phyloP scores from a whole-genome alignment of 2,797 vertebrate genomes.

The Protonibea diacanthus region DNA sequence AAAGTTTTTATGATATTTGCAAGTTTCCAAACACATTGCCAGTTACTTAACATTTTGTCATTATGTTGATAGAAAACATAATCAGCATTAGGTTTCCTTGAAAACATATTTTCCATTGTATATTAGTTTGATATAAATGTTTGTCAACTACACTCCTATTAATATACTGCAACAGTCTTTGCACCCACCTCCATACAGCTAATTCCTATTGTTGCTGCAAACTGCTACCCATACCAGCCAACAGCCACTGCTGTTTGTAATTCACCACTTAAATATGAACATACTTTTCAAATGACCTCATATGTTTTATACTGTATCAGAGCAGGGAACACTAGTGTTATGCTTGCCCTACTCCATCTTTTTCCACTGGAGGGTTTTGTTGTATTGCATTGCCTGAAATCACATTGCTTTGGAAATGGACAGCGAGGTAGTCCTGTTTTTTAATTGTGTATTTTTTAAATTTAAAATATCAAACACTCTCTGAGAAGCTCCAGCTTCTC shows the following conservation, averaged over 20 bases:
- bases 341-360: not conserved
- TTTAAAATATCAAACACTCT: not conserved
- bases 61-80: too few relatives aligned
- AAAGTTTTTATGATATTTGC: too few relatives aligned
- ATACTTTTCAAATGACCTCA: not conserved
- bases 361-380: conserved; percentile 3
- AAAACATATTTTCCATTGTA: too few relatives aligned
- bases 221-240: conserved; percentile 1
- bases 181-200: not conserved
- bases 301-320: not conserved
- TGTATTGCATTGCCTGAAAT: conserved; percentile 4
- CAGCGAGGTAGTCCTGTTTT: not conserved
- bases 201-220: not conserved
- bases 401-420: not conserved
- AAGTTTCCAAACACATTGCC: too few relatives aligned
- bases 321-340: not conserved
- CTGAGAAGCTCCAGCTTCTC: not conserved
- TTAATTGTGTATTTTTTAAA: too few relatives aligned
- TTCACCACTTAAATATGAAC: not conserved
- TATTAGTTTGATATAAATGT: not conserved
- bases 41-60: too few relatives aligned
- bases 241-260: conserved; percentile 1
- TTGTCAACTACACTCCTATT: not conserved
- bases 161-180: not conserved
- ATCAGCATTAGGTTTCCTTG: not conserved